Evolutionary conservation across 2,888 invertebrate species (phyloP).

Genomic region (Stenodera caucasica): DNA sequence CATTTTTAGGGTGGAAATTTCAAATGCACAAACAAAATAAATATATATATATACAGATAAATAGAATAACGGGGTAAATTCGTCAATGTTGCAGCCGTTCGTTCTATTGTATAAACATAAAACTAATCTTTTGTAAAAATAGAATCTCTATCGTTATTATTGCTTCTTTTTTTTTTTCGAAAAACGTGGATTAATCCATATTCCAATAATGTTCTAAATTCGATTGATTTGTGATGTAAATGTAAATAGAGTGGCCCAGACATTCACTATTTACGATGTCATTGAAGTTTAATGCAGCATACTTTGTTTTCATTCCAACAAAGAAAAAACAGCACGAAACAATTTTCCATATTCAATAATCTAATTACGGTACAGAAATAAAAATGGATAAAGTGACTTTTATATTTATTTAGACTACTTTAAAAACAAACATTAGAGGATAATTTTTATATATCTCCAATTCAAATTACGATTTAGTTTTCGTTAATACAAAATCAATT

Average conservation of each 20-base stretch:
- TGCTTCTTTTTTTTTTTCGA: background rate
- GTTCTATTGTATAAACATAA: slow-evolving; percentile 20
- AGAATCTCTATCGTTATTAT: background rate
- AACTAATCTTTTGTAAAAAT: slow-evolving; percentile 22
- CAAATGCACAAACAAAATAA: slow-evolving; percentile 46
- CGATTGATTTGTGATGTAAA: slow-evolving; percentile 15
- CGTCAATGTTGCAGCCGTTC: slow-evolving; percentile 37
- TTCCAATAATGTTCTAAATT: slow-evolving; percentile 4
- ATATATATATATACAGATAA: slow-evolving; percentile 32
- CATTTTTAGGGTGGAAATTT: slow-evolving; percentile 39
- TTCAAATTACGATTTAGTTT: background rate
- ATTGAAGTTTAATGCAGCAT: slow-evolving; percentile 16
- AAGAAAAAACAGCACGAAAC: no score
- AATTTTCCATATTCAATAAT: slow-evolving; percentile 9
- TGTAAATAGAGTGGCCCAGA: slow-evolving; percentile 22
- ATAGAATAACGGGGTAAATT: slow-evolving; percentile 45
- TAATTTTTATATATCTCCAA: background rate
- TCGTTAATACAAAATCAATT: slow-evolving; percentile 7
- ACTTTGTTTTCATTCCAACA: slow-evolving; percentile 12
- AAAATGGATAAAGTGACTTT: no score
- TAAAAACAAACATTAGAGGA: background rate
- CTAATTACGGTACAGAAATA: no score
- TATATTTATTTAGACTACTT: no score
- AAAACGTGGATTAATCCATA: slow-evolving; percentile 17
- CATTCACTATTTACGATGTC: slow-evolving; percentile 21